These are phyloP conservation scores for Drosophila asahinai DNA, from an alignment of 1,140 invertebrate genomes.

Conservation along the genomic window DNA sequence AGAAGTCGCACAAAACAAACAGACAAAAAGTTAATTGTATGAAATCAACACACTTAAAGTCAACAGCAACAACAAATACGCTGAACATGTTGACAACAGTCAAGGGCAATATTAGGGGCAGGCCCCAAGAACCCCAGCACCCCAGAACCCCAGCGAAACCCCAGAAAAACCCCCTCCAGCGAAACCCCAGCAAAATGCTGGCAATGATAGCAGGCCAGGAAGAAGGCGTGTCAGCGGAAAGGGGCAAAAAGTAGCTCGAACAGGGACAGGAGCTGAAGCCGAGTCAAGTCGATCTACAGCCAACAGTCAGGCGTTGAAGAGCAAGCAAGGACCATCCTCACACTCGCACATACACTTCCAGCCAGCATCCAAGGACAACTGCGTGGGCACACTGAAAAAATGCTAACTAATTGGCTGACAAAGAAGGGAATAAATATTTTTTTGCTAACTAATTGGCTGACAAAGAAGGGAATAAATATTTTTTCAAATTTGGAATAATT, in stretches of 20 bases:
- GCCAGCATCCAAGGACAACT: constrained; percentile 56
- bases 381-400: constrained; percentile 5
- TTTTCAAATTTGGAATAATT: too few relatives aligned
- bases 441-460: neutral
- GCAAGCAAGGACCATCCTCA: constrained; percentile 53
- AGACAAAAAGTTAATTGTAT: constrained; percentile 82
- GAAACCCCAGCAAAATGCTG: constrained; percentile 34
- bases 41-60: constrained; percentile 81
- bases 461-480: too few relatives aligned
- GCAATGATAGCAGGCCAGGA: constrained; percentile 39
- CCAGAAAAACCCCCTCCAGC: constrained; percentile 6
- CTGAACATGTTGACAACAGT: constrained; percentile 76
- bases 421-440: too few relatives aligned
- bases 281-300: constrained; percentile 50
- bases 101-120: constrained; percentile 74
- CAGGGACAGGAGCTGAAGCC: constrained; percentile 7
- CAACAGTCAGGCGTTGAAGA: constrained; percentile 56
- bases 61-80: constrained; percentile 70
- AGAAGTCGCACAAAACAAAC: constrained; percentile 67
- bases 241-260: constrained; percentile 13
- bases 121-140: constrained; percentile 38
- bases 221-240: constrained; percentile 23
- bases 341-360: constrained; percentile 31
- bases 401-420: neutral
- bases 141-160: constrained; percentile 15